These are phyloP conservation scores for Hermetia illucens DNA, from an alignment of 1,140 invertebrate genomes.

Conservation along the genomic window DNA sequence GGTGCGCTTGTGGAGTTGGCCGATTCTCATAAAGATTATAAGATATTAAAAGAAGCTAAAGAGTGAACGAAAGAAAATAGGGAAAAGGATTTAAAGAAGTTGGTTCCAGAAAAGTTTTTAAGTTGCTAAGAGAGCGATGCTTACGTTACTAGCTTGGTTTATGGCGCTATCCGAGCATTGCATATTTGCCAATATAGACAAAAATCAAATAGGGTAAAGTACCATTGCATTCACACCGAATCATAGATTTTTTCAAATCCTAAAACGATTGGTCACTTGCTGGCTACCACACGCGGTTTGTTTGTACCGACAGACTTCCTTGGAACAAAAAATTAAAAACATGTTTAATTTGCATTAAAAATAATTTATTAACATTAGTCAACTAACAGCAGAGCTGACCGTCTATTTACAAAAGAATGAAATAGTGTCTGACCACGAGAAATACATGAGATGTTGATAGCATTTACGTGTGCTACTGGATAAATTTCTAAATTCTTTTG, in stretches of 20 bases:
- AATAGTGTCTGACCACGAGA: neutral
- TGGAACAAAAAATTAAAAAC: neutral
- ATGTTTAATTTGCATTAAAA: neutral
- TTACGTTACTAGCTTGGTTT: too few species aligned
- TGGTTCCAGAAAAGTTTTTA: too few species aligned
- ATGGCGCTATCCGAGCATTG: neutral
- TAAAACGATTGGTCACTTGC: too few species aligned
- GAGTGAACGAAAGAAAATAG: too few species aligned
- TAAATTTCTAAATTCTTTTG: too few species aligned
- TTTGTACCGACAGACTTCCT: neutral
- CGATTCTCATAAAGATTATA: too few species aligned
- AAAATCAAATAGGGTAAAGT: neutral
- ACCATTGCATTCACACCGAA: neutral
- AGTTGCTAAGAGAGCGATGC: too few species aligned
- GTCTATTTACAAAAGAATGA: neutral
- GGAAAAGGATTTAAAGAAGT: too few species aligned
- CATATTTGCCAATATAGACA: neutral
- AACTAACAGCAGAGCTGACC: neutral
- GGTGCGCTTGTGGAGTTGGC: too few species aligned
- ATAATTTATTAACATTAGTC: neutral
- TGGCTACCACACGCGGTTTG: neutral
- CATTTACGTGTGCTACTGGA: neutral
- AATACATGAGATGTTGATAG: neutral
- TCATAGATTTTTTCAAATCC: neutral
- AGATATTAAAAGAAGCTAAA: too few species aligned